Evolutionary conservation across 1,140 invertebrate genomes (phyloP).

Genomic region (Ceratoteleas bidentatus): DNA sequence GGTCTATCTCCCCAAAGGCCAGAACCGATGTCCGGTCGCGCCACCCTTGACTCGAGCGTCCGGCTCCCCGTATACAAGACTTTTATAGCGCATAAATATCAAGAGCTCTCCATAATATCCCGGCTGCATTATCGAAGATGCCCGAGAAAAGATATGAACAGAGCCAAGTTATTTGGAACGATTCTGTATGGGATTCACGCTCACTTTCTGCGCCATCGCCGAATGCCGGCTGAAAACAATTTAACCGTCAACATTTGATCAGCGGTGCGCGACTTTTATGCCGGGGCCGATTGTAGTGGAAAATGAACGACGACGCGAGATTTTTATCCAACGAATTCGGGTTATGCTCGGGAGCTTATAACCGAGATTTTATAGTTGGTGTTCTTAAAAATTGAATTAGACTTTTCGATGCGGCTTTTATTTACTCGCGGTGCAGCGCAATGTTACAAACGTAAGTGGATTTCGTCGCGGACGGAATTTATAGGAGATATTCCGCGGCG

Average conservation of each 20-base stretch:
- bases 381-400: conserved; percentile 52
- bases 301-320: conserved; percentile 39
- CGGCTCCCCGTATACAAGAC: conserved; percentile 74
- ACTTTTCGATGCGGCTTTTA: conserved; percentile 40
- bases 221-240: conserved; percentile 48
- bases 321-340: conserved; percentile 20
- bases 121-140: conserved; percentile 79
- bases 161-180: conserved; percentile 70
- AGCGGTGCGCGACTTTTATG: conserved; percentile 34
- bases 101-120: conserved; percentile 78
- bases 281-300: conserved; percentile 19
- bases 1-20: conserved; percentile 68
- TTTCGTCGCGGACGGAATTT: conserved; percentile 29
- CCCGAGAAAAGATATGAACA: conserved; percentile 67
- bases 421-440: conserved; percentile 18
- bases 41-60: conserved; percentile 74
- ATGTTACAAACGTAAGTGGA: conserved; percentile 33
- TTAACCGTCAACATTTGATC: conserved; percentile 45
- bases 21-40: conserved; percentile 77
- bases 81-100: conserved; percentile 81
- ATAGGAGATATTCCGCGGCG: conserved; percentile 8
- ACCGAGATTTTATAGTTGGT: conserved; percentile 36
- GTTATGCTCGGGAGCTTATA: conserved; percentile 34
- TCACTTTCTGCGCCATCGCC: conserved; percentile 54
- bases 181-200: conserved; percentile 68